Evolutionary conservation across 2,888 invertebrate species (phyloP).

Genomic region (Ischnus inquisitorius): DNA sequence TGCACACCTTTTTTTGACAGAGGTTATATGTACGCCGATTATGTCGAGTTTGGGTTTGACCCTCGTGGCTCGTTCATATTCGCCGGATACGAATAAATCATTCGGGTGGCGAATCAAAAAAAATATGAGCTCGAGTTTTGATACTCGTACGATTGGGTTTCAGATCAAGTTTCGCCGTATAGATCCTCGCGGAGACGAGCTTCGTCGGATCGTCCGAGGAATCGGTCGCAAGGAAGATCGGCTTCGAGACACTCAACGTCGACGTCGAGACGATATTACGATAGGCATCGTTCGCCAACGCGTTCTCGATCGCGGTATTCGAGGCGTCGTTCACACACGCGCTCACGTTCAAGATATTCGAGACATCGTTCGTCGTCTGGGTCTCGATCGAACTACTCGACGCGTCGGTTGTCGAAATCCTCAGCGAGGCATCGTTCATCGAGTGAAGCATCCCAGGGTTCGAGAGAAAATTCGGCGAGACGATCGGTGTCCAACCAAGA

Average conservation of each 20-base stretch:
- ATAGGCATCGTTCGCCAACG: conserved; percentile 1
- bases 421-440: background rate
- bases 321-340: background rate
- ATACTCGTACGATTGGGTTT: background rate
- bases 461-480: background rate
- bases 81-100: background rate
- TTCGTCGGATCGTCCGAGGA: background rate
- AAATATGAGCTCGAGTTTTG: background rate
- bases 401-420: background rate
- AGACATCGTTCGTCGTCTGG: background rate
- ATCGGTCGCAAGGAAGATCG: conserved; percentile 2
- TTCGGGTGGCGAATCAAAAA: background rate
- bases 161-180: background rate
- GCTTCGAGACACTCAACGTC: background rate
- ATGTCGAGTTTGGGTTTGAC: conserved; percentile 31
- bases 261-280: background rate
- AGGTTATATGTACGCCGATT: background rate
- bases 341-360: conserved; percentile 11
- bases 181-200: background rate
- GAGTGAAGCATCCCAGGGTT: background rate
- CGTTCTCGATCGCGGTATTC: conserved; percentile 8
- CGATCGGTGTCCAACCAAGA: background rate
- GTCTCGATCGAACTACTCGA: background rate
- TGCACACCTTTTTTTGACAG: conserved; percentile 48
- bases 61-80: background rate